Evolutionary conservation across 2,888 invertebrate species (phyloP).

Genomic region (Hirtodrosophila cameraria): DNA sequence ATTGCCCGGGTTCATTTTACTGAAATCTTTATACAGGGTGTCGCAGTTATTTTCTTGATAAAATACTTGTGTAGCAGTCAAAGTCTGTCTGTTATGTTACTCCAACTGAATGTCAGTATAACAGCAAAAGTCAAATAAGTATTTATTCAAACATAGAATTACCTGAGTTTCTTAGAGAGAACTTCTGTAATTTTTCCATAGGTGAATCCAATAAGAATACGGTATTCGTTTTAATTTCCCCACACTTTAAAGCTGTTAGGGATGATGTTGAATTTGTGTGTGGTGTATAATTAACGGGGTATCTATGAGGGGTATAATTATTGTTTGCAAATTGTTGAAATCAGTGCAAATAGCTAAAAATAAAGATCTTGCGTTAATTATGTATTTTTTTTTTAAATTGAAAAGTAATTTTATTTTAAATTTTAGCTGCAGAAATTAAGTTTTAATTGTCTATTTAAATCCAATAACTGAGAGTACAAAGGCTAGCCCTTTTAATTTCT

Average conservation of each 20-base stretch:
- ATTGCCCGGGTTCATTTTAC: conserved; percentile 33
- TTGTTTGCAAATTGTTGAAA: not conserved
- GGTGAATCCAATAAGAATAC: conserved; percentile 43
- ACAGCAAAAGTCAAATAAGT: conserved; percentile 4
- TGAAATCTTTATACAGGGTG: conserved; percentile 48
- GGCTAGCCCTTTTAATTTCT: too few species aligned
- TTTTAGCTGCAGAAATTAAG: too few species aligned
- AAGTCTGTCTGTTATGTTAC: conserved; percentile 26
- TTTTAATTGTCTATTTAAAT: too few species aligned
- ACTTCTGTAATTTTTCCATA: not conserved
- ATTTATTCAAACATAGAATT: not conserved
- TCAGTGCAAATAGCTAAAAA: too few species aligned
- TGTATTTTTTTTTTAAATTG: too few species aligned
- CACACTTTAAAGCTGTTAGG: not conserved
- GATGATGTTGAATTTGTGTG: conserved; percentile 2
- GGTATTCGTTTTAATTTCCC: conserved; percentile 16
- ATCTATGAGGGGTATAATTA: too few species aligned
- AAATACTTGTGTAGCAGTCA: conserved; percentile 2
- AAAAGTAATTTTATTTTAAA: too few species aligned
- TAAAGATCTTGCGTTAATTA: too few species aligned
- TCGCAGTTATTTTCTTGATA: not conserved
- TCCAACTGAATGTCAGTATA: not conserved
- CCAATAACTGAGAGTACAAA: too few species aligned
- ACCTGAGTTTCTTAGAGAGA: conserved; percentile 27
- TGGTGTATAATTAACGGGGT: not conserved